Evolutionary conservation across 2,797 vertebrate species (phyloP).

Genomic region (Chloroceryle amazona): DNA sequence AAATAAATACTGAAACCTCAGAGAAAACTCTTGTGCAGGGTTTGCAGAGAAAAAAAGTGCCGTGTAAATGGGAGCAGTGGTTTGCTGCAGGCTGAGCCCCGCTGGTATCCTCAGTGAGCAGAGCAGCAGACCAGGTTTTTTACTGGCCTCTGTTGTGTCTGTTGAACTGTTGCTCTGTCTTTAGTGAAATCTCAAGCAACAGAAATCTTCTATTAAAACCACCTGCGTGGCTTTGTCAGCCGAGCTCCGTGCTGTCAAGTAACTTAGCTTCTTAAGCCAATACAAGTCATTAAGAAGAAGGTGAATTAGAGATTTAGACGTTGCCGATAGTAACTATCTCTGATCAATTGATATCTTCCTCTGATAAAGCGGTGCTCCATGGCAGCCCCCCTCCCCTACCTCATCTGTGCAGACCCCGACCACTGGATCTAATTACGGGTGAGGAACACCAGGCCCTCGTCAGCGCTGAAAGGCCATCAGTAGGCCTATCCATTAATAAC

Average conservation of each 20-base stretch:
- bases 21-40: slow-evolving; percentile 69
- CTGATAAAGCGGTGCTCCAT: slow-evolving; percentile 75
- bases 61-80: slow-evolving; percentile 44
- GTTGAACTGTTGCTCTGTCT: slow-evolving; percentile 82
- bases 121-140: slow-evolving; percentile 60
- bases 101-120: slow-evolving; percentile 60
- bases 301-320: slow-evolving; percentile 82
- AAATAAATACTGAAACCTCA: slow-evolving; percentile 80
- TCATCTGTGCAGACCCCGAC: slow-evolving; percentile 56
- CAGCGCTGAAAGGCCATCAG: slow-evolving; percentile 89
- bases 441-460: slow-evolving; percentile 85
- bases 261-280: slow-evolving; percentile 83
- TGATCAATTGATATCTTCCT: slow-evolving; percentile 89
- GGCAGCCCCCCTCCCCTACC: slow-evolving; percentile 63
- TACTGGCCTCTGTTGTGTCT: slow-evolving; percentile 85
- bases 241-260: slow-evolving; percentile 80
- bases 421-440: slow-evolving; percentile 91
- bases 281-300: slow-evolving; percentile 86
- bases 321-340: slow-evolving; percentile 81
- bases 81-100: slow-evolving; percentile 28
- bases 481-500: slow-evolving; percentile 91
- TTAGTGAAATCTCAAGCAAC: slow-evolving; percentile 79
- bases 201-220: slow-evolving; percentile 87
- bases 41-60: slow-evolving; percentile 53
- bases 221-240: slow-evolving; percentile 85